Percentiles rank a stretch among this genome's conserved stretches.
Evolutionary conservation across 2,888 invertebrate genomes (phyloP).

Genomic region (Silvanus unidentatus): DNA sequence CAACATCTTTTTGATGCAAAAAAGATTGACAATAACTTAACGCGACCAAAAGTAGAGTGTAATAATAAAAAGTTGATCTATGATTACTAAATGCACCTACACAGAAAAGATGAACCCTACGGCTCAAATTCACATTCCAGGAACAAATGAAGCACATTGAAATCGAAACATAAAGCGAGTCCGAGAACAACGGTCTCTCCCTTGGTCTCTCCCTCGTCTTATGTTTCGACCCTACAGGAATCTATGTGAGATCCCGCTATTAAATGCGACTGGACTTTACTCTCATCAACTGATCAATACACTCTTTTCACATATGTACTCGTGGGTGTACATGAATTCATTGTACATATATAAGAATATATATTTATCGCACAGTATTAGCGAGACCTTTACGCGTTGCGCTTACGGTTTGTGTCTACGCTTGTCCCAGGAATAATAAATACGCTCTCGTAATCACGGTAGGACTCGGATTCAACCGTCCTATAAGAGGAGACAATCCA

Average conservation of each 20-base stretch:
- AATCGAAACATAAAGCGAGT: constrained; percentile 35
- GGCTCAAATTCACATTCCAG: constrained; percentile 44
- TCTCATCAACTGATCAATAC: too few species aligned
- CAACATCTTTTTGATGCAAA: background rate
- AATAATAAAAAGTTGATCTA: constrained; percentile 9
- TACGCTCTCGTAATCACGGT: constrained; percentile 70
- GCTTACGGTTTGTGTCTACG: constrained; percentile 59
- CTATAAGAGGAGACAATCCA: constrained; percentile 41
- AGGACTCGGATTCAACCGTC: constrained; percentile 56
- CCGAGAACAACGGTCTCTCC: too few species aligned
- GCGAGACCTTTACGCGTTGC: constrained; percentile 38
- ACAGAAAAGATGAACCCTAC: constrained; percentile 40
- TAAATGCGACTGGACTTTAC: constrained; percentile 30
- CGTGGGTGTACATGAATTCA: too few species aligned
- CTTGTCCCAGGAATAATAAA: constrained; percentile 66
- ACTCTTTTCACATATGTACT: too few species aligned
- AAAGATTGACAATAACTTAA: constrained; percentile 23
- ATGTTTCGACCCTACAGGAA: constrained; percentile 40
- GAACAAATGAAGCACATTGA: constrained; percentile 49
- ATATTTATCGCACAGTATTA: constrained; percentile 37
- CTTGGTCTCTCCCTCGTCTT: too few species aligned
- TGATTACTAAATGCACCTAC: constrained; percentile 40
- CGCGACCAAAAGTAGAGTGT: constrained; percentile 21
- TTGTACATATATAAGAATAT: background rate
- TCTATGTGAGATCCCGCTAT: constrained; percentile 37